Evolutionary conservation across 2,113 vertebrate species (phyloP), one percentile per base, ranked within the genome.

Genomic region (Proteles cristata): DNA sequence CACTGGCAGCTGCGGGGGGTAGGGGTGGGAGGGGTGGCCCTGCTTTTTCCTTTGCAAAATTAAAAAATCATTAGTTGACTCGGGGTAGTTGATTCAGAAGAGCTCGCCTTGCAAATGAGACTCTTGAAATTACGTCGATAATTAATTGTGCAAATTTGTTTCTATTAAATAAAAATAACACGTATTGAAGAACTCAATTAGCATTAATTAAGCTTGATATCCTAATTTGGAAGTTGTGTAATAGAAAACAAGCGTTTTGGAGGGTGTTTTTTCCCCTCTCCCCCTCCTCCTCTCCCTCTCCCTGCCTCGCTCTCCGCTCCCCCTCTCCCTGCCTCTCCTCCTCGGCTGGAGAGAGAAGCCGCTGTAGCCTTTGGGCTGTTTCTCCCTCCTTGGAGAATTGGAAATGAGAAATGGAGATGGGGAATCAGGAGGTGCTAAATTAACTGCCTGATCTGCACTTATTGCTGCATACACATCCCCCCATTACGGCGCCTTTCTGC

Each of bases 141-240:
- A 99, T 99, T 99, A 99, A 99, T 99, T 99, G 99, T 99, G 99
- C 99, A 99, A 99, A 99, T 99, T 99, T 99, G 99, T 99, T 99
- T 99, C 99, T 99, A 99, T 99, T 99, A 99, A 99, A 99, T 99
- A 99, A 99, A 99, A 99, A 99, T 99, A 99, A 99, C 99, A 99
- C 99, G 99, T 99, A 99, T 99, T 99, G 99, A 99, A 99, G 99
- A 99, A 99, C 99, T 99, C 99, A 99, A 99, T 99, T 99, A 99
- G 99, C 99, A 99, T 99, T 99, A 99, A 99, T 99, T 99, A 99
- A 99, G 99, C 99, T 99, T 99, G 99, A 99, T 99, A 99, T 99
- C 99, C 99, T 99, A 99, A 99, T 99, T 99, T 99, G 99, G 99
- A 99, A 99, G 99, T 99, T 99, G 99, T 99, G 99, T 99, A 99